Conservation (phyloP, 2,888 invertebrate species). For the Drosophila mayaguana region DNA sequence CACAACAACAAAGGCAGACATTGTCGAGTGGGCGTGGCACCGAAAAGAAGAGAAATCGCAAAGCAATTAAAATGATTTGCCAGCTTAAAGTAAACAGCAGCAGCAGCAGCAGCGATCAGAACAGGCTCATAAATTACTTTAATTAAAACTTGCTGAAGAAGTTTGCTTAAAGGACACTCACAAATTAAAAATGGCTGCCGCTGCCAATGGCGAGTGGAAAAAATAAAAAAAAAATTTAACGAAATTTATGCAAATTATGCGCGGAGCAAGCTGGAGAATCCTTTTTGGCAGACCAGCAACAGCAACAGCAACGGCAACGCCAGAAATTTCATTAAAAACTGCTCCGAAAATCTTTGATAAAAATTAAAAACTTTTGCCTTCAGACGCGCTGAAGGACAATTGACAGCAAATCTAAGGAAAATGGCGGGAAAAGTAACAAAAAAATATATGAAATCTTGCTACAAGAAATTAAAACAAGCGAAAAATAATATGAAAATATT, state of each 20-base stretch:
- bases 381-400: constrained; percentile 63
- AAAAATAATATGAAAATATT: constrained; percentile 76
- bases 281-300: constrained; percentile 62
- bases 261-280: constrained; percentile 54
- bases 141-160: constrained; percentile 54
- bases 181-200: constrained; percentile 71
- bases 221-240: constrained; percentile 42
- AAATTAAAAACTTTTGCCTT: constrained; percentile 71
- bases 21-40: constrained; percentile 43
- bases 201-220: background rate
- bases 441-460: constrained; percentile 62
- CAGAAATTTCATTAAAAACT: constrained; percentile 76
- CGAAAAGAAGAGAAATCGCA: constrained; percentile 45
- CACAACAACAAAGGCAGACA: constrained; percentile 47
- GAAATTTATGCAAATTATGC: constrained; percentile 68
- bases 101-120: constrained; percentile 6
- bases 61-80: constrained; percentile 76
- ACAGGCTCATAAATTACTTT: constrained; percentile 57
- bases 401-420: constrained; percentile 53
- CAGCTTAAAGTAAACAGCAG: constrained; percentile 43
- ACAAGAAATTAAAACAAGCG: constrained; percentile 80
- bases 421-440: constrained; percentile 19
- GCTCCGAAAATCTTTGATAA: constrained; percentile 69
- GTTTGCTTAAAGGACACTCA: constrained; percentile 68
- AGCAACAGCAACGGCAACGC: constrained; percentile 12